Evolutionary conservation across 2,797 vertebrate genomes (phyloP).

Genomic region (Sarcoramphus papa): DNA sequence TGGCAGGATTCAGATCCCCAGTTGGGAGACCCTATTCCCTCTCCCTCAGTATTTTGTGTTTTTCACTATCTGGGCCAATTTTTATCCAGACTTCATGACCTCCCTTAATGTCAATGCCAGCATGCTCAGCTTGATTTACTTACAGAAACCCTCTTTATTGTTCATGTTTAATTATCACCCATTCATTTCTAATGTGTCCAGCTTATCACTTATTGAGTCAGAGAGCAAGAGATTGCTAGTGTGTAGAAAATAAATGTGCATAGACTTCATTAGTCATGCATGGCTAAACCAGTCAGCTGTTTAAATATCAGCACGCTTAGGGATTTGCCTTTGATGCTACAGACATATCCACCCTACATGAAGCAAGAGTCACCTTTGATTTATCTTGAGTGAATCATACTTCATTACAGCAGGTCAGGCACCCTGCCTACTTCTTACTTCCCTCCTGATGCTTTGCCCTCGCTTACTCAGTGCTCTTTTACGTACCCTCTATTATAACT

Average conservation of each 20-base stretch:
- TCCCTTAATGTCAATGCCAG: slow-evolving; percentile 29
- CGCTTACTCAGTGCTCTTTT: not conserved
- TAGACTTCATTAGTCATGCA: slow-evolving; percentile 59
- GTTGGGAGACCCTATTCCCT: not conserved
- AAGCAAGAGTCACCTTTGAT: slow-evolving; percentile 36
- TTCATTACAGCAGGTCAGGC: not conserved
- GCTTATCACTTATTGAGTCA: slow-evolving; percentile 58
- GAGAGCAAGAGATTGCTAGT: slow-evolving; percentile 50
- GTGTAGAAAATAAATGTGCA: slow-evolving; percentile 62
- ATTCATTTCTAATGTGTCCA: slow-evolving; percentile 48
- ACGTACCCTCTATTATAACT: not conserved
- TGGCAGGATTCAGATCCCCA: not conserved
- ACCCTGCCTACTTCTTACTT: not conserved
- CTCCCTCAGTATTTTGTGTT: not conserved
- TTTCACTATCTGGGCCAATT: not conserved
- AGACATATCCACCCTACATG: not conserved
- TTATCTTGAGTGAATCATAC: slow-evolving; percentile 25
- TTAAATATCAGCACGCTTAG: slow-evolving; percentile 30
- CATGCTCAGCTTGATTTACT: slow-evolving; percentile 34
- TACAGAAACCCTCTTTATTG: slow-evolving; percentile 25
- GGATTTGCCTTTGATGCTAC: slow-evolving; percentile 35
- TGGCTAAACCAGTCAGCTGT: slow-evolving; percentile 43
- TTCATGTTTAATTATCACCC: slow-evolving; percentile 53
- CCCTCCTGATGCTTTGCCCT: not conserved
- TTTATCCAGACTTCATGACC: slow-evolving; percentile 2